Evolutionary conservation across 1,140 invertebrate genomes (phyloP), one percentile per base, ranked within the genome.

Genomic region (Phenacoccus solenopsis): DNA sequence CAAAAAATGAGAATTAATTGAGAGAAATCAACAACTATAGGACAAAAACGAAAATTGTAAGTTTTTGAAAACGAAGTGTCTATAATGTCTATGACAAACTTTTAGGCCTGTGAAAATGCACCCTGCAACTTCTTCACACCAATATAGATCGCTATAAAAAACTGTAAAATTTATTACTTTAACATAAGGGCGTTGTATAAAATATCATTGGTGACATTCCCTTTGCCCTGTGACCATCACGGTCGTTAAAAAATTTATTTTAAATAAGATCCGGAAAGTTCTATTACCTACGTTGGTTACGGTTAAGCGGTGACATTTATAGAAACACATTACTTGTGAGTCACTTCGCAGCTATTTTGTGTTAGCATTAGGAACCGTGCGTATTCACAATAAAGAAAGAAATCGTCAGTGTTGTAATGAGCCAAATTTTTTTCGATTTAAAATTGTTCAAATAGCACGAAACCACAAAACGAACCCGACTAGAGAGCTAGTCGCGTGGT

Each of bases 231-330:
- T 49, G 38, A 49, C 16, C 38, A 49, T 49, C 16, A n/a, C n/a
- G 16, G 38, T n/a, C 38, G 20, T 49, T 49, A n/a, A 49, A n/a
- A 49, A 49, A 49, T 49, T 49, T n/a, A 49, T 49, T n/a, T 10
- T 49, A 49, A 49, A 49, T 49, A 49, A 49, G 38, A 64, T 27
- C 22, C 59, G 59, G 59, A 64, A 64, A 64, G 59, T 64, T 64
- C 10, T 64, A 27, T 64, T 64, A 64, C 59, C 59, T 64, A 64
- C 59, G 59, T 27, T 25, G 59, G 59, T 64, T 64, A 64, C 59
- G 38, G 38, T 49, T 49, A 64, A 64, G 25, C 59, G 59, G 59
- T 64, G 59, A 64, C 59, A 64, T 64, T 64, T 64, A 64, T 64
- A 64, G 59, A 24, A 64, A 64, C 59, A 64, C 59, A 64, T 64